Evolutionary conservation across 1,140 invertebrate species (phyloP).

Genomic region (Drosophila willistoni): DNA sequence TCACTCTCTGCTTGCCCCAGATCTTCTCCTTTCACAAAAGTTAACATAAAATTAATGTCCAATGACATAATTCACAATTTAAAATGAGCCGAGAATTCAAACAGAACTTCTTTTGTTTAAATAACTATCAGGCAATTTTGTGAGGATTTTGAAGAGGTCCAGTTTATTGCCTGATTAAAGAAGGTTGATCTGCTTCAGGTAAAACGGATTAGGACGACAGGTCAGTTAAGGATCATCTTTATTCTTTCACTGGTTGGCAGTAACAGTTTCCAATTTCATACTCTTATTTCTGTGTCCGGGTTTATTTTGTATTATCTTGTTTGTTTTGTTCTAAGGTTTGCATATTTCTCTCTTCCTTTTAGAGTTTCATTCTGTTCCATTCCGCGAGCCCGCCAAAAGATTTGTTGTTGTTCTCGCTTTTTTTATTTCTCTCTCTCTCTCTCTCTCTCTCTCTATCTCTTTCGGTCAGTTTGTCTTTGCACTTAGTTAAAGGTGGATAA

Average conservation of each 20-base stretch:
- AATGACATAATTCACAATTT: neutral
- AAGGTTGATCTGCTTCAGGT: neutral
- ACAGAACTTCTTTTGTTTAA: neutral
- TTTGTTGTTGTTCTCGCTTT: conserved; percentile 12
- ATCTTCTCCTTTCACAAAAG: neutral
- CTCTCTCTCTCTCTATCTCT: conserved; percentile 52
- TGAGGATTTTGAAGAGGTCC: no score
- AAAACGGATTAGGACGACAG: neutral
- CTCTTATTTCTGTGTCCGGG: neutral
- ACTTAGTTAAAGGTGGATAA: conserved; percentile 16
- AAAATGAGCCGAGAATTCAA: neutral
- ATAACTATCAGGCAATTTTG: no score
- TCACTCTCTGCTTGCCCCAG: neutral
- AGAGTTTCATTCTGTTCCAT: neutral
- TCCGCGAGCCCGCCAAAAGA: conserved; percentile 4
- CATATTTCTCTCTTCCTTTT: neutral
- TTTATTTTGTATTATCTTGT: conserved; percentile 3
- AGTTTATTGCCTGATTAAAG: neutral
- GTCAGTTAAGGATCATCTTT: neutral
- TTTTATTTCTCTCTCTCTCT: conserved; percentile 45
- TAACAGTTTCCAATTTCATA: neutral
- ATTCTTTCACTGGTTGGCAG: neutral
- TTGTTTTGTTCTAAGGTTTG: conserved; percentile 5
- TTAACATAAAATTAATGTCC: neutral
- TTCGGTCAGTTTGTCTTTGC: conserved; percentile 65